Evolutionary conservation across 2,888 invertebrate species (phyloP).

Genomic region (Ceraclea dissimilis): DNA sequence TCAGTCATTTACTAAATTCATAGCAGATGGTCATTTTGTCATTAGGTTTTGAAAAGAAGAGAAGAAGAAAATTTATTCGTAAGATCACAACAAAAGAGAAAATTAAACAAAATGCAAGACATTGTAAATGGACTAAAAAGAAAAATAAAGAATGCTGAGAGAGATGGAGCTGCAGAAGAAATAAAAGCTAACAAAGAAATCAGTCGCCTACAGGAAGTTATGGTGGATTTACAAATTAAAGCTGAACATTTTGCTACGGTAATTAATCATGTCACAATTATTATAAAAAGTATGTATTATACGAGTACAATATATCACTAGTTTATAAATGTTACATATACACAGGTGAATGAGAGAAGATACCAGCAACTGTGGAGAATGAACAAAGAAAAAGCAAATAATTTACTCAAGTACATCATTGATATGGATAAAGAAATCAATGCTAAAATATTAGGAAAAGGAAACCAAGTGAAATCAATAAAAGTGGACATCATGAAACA

Average conservation of each 20-base stretch:
- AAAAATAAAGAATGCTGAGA: conserved; percentile 59
- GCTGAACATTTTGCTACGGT: conserved; percentile 55
- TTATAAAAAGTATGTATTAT: neutral
- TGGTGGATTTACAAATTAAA: conserved; percentile 63
- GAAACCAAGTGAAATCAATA: conserved; percentile 31
- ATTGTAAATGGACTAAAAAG: conserved; percentile 56
- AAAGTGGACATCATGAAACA: conserved; percentile 35
- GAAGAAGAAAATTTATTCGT: conserved; percentile 82
- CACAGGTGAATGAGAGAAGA: conserved; percentile 52
- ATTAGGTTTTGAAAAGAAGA: conserved; percentile 66
- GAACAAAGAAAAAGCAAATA: conserved; percentile 46
- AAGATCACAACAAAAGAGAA: conserved; percentile 69
- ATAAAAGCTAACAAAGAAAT: conserved; percentile 62
- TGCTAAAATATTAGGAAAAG: conserved; percentile 51
- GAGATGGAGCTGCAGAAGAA: conserved; percentile 57
- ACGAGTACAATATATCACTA: neutral
- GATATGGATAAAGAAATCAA: conserved; percentile 53
- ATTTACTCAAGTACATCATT: conserved; percentile 46
- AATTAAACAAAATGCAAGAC: conserved; percentile 70
- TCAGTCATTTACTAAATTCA: too few species aligned
- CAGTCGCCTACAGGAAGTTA: conserved; percentile 55
- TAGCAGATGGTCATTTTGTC: too few species aligned
- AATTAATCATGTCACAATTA: neutral
- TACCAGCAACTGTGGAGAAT: conserved; percentile 55
- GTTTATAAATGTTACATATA: too few species aligned